Evolutionary conservation across 2,113 vertebrate species (phyloP).

Genomic region (Chaenocephalus aceratus): DNA sequence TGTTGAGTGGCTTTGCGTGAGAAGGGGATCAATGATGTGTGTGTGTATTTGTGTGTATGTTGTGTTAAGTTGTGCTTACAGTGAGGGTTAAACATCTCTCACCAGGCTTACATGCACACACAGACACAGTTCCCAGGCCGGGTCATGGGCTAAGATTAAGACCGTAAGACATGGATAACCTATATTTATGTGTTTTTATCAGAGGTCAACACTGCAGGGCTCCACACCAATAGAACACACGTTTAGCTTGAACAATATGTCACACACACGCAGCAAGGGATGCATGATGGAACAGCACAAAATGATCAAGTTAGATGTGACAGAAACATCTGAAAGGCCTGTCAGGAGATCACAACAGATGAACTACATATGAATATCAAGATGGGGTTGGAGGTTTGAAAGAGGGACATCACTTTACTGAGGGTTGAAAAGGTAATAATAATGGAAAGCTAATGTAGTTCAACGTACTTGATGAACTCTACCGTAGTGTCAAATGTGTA

Average conservation of each 20-base stretch:
- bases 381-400: too few species aligned
- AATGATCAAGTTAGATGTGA: too few species aligned
- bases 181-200: conserved; percentile 65
- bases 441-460: too few species aligned
- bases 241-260: background rate
- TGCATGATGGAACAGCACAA: background rate
- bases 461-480: too few species aligned
- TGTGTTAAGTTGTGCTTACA: conserved; percentile 47
- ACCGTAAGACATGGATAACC: conserved; percentile 73
- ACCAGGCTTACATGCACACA: conserved; percentile 1
- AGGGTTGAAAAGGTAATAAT: too few species aligned
- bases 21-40: conserved; percentile 63
- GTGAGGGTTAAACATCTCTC: conserved; percentile 52
- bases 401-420: too few species aligned
- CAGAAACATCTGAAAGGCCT: too few species aligned
- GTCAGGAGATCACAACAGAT: too few species aligned
- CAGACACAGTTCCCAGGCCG: conserved; percentile 45
- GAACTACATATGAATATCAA: too few species aligned
- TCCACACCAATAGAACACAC: background rate
- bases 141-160: conserved; percentile 74
- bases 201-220: conserved; percentile 20
- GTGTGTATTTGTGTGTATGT: conserved; percentile 29
- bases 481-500: too few species aligned
- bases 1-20: conserved; percentile 72
- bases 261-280: background rate